Base-by-base conservation (phyloP, 2,113 vertebrate genomes). In the Syrrhaptes paradoxus region DNA sequence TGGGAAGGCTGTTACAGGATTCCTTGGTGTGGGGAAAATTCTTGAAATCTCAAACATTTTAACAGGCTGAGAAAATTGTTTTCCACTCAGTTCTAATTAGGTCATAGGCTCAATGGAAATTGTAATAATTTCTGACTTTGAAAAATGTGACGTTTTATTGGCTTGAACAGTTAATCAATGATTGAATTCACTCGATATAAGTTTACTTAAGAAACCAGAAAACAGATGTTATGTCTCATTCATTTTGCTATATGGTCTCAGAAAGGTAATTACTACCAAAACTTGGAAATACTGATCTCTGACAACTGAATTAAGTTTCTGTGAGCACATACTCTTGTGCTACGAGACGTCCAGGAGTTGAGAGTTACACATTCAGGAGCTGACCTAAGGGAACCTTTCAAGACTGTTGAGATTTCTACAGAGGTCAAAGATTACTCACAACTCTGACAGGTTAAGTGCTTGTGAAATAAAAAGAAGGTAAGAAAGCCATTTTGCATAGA, bases 141-240 rank as follows among this genome's bases (percentile, higher is more conserved):
- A 97, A 96, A 96, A 96, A 96, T 95, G 90, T 88, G 92, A 84
- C 90, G 57, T 95, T 73, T 96, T 68, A 97, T 96, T 97, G 93
- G 25, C 49, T 96, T 86, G 87, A 96, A 86, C 96, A 97, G 92
- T 63, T 96, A 96, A 96, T 97, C 96, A 96, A 96, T 97, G 87
- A 92, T 26, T 93, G 87, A 94, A 94, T 94, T 96, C 87, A 90
- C 61, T 96, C 59, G 0, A 96, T 96, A 73, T 36, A 89, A 79
- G 95, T 96, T 95, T 96, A 93, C 85, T 92, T 90, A 95, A 90
- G 79, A 91, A 93, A 91, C 43, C 68, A 95, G 93, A 96, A 97
- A 97, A 96, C 90, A 96, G 90, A 96, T 97, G 96, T 96, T 96
- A 86, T 84, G 92, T 96, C 95, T 92, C 83, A 92, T 90, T 96